Evolutionary conservation across 37 sponge, comb jelly and placozoan species (phyloP), one percentile per base, ranked within the genome.

Genomic region (Dysidea cf. avara): DNA sequence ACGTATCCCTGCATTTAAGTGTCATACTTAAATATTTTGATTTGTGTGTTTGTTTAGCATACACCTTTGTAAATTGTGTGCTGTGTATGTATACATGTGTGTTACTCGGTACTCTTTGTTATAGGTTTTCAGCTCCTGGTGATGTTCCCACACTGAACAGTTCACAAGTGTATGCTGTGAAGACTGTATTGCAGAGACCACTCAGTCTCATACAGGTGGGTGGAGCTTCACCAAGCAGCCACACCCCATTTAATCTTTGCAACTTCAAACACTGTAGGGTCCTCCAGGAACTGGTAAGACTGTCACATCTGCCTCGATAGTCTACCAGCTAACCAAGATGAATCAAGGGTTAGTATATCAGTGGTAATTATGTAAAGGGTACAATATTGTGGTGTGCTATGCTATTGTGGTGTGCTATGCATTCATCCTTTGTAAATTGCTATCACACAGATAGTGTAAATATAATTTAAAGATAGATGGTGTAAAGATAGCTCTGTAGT

Each of bases 131-230:
- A 36, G 84, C 87, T 69, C 94, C 98, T 21, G n/a, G n/a, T n/a
- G 83, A 91, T 35, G 70, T 94, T 16, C 90, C 91, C 16, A 88
- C 87, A 62, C 69, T 97, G 43, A 97, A 97, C 68, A 83, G 78
- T 68, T 92, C 93, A 28, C 97, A 96, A 79, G 82, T 90, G 69
- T 74, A 74, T 61, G 98, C 98, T 37, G 91, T 93, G 57, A 90
- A 85, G 81, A 90, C 83, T 1, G 98, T 97, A 43, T 81, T 97
- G 37, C 85, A 87, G 61, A 80, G 82, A 29, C 98, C 98, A 0
- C 87, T 97, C 86, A 90, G 94, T 28, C 92, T 97, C 47, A 97
- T 97, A 53, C 98, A 97, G n/a, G n/a, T n/a, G n/a, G n/a, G n/a
- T n/a, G n/a, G n/a, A n/a, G n/a, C n/a, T 74, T 79, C 61, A 2